Evolutionary conservation across 2,113 vertebrate species (phyloP), one percentile per base, ranked within the genome.

Genomic region (Pampusana beccarii): DNA sequence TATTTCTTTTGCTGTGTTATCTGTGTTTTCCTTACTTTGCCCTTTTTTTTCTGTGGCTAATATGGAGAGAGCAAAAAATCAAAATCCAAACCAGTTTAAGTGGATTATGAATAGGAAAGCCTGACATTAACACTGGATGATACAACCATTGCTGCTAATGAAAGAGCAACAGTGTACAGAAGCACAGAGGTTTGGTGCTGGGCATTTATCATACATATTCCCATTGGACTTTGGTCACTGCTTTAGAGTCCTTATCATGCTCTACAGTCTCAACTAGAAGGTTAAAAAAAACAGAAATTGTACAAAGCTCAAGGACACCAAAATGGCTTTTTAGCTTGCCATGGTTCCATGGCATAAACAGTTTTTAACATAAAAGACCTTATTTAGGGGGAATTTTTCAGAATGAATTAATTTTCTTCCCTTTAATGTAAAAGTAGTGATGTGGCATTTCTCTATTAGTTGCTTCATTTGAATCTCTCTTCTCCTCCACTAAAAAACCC

Each of bases 141-240:
- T 40, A 31, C 11, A 15, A 44, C 3, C 25, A 11, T 19, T n/a
- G 10, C 5, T 88, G 26, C 21, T 65, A 42, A 33, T 36, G 18
- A 61, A 90, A 73, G 64, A n/a, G 4, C 21, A 64, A 40, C 6
- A 61, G 44, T 65, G 4, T 50, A 53, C 15, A 56, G 19, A 80
- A 90, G 6, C 50, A 54, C 12, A 66, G 16, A 46, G 4, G 6
- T 71, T 42, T 84, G 42, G 3, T 78, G 4, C 20, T 51, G 13
- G n/a, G 3, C 6, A 31, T 50, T 87, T 71, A n/a, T 5, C 5
- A 1, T 19, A 24, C 1, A 1, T 71, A 16, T 50, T 84, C 3
- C 31, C 11, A 11, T 19, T 0, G 5, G 5, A 28, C 24, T 89
- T 73, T 24, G 6, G 3, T 72, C 17, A 17, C 6, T 91, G 2